Base-by-base conservation (phyloP, 2,113 vertebrate genomes). In the Capreolus pygargus region DNA sequence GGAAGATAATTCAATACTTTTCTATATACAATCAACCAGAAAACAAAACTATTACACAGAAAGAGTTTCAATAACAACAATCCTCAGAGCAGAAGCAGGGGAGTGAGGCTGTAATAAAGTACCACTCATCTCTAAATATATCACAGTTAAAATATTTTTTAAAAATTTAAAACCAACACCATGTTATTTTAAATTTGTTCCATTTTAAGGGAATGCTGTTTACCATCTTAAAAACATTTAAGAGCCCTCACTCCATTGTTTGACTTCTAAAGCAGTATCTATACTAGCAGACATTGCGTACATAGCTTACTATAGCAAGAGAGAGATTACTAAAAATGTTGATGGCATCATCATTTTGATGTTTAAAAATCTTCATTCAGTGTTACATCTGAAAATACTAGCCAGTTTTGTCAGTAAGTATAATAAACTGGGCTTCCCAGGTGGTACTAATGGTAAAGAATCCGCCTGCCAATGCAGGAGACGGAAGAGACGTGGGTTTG, bases 61-160 rank as follows among this genome's bases (percentile, higher is more conserved):
- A 86, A 96, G 33, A 10, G 25, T 64, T 91, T 97, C 43, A 79
- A 6, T 21, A 78, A 91, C 36, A 90, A n/a, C 12, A 81, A 47
- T 96, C 33, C 33, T 74, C 67, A 57, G 33, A 89, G 39, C 60
- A 61, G 17, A 67, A 76, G 43, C 6, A 64, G 28, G 15, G 2
- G 6, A 83, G 54, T 58, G 39, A 90, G 74, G 78, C 70, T 78
- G 4, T 60, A 83, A n/a, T 36, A 39, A 86, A 84, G 10, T 90
- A 67, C 7, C 30, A 33, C 27, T 97, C 83, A 78, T 78, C 94
- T 96, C 33, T 57, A 95, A 87, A 96, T 86, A 74, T 60, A 85
- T 55, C 55, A 64, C 45, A 84, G 8, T 58, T 58, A 78, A 84
- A 91, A 87, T 27, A 67, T 78, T 92, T 90, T 28, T 28, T 76